Evolutionary conservation across 2,113 vertebrate species (phyloP), one percentile per base, ranked within the genome.

Genomic region (Pholis gunnellus): DNA sequence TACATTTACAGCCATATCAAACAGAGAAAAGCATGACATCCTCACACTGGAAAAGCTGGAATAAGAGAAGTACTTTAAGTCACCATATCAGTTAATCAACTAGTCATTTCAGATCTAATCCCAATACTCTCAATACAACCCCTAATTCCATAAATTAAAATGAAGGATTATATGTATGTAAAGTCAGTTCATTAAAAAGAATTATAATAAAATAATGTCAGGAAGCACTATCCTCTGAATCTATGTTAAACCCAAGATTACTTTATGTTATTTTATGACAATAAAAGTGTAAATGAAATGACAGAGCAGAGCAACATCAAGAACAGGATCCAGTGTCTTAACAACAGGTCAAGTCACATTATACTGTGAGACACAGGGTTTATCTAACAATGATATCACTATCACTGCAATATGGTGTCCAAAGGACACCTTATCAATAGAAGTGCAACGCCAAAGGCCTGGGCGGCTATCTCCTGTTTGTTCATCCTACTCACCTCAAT

Each of bases 351-450:
- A 56, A 13, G 13, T 57, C 52, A 76, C 29, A 15, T 75, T 50
- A 78, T 20, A 66, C 56, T 22, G 44, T 68, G 36, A 59, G 0
- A 65, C 40, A 63, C n/a, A 38, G 75, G 79, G 61, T 46, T 60
- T 77, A 36, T 60, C 42, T 38, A 44, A 80, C 85, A 82, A 27
- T 61, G 78, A 87, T 75, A 82, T 83, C 73, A 79, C 56, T 74
- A 70, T 72, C 63, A 64, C 25, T 48, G 25, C 13, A 6, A 34
- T 50, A 2, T 66, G 79, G 20, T 54, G 40, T 52, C 54, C 36
- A 79, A 60, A 48, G 46, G 11, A n/a, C 46, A 31, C 59, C 11
- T 75, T 29, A 73, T 83, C 68, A 82, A 57, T 18, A 61, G 61
- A 67, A 18, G 40, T 5, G 34, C 9, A 42, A 22, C 31, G 83